phyloP scores from a whole-genome alignment of 2,113 vertebrate genomes.

The Spermophilus dauricus region DNA sequence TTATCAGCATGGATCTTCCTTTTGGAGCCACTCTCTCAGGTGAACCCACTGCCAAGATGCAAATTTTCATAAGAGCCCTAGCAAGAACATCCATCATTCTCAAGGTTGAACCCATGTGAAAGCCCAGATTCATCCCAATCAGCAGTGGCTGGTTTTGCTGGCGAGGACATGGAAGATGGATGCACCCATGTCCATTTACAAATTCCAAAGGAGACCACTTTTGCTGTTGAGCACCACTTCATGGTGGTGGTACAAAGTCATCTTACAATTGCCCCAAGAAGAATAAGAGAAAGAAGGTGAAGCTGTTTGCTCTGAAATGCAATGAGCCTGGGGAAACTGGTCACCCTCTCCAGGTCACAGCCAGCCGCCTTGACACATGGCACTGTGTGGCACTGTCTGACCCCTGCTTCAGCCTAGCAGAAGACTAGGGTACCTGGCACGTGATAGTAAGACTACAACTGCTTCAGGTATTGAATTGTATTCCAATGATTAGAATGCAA shows the following conservation, averaged over 20 bases:
- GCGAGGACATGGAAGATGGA: conserved; percentile 88
- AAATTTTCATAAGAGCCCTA: conserved; percentile 92
- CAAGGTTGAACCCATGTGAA: conserved; percentile 79
- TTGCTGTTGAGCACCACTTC: conserved; percentile 92
- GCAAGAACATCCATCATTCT: conserved; percentile 91
- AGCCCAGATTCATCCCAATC: conserved; percentile 91
- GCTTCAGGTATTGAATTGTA: not conserved
- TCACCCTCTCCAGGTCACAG: conserved; percentile 92
- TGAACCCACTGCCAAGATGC: conserved; percentile 85
- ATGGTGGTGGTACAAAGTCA: conserved; percentile 94
- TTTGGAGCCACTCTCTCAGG: conserved; percentile 72
- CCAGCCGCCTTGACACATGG: conserved; percentile 93
- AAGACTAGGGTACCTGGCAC: conserved; percentile 91
- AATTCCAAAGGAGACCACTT: conserved; percentile 89
- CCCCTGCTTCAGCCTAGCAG: conserved; percentile 95
- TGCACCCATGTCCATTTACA: conserved; percentile 72
- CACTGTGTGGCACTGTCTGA: conserved; percentile 94
- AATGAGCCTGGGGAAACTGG: conserved; percentile 94
- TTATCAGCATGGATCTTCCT: conserved; percentile 29
- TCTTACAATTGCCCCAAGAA: conserved; percentile 95
- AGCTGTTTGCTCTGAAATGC: conserved; percentile 95
- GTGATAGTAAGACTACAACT: not conserved
- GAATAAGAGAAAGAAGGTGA: conserved; percentile 97
- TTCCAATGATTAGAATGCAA: not conserved
- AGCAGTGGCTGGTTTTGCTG: conserved; percentile 92